Evolutionary conservation across 2,797 vertebrate genomes (phyloP).

Genomic region (Neopelma chrysocephalum): DNA sequence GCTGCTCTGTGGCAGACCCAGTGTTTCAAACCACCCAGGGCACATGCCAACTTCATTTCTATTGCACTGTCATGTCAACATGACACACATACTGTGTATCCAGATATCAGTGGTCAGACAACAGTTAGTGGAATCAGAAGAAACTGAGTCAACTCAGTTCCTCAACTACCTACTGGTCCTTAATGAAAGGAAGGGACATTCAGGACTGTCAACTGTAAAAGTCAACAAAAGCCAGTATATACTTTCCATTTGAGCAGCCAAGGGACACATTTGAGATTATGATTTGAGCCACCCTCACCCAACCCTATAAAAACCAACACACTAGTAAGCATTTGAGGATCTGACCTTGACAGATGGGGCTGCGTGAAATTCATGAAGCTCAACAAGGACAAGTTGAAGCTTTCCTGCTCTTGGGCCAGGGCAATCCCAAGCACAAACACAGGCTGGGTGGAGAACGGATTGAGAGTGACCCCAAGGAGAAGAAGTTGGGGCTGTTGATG

Average conservation of each 20-base stretch:
- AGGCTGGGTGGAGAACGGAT: not conserved
- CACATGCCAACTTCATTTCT: not conserved
- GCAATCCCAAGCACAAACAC: not conserved
- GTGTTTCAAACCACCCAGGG: not conserved
- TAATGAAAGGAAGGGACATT: not conserved
- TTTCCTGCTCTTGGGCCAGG: not conserved
- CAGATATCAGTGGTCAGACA: not conserved
- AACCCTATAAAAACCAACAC: not conserved
- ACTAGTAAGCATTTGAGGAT: not conserved
- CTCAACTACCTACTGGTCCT: not conserved
- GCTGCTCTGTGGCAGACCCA: not conserved
- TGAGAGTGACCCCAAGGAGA: not conserved
- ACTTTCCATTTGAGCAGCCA: not conserved
- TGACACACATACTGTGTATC: not conserved
- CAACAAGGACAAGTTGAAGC: not conserved
- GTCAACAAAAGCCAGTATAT: not conserved
- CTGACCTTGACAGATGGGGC: not conserved
- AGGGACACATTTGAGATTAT: not conserved
- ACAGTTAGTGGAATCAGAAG: not conserved
- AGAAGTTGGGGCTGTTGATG: not conserved
- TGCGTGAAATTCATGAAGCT: not conserved
- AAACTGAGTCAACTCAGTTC: not conserved
- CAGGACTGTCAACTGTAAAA: not conserved
- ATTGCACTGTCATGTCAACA: not conserved
- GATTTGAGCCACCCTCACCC: not conserved